phyloP scores from a whole-genome alignment of 2,797 vertebrate genomes.

The Tinamus major region DNA sequence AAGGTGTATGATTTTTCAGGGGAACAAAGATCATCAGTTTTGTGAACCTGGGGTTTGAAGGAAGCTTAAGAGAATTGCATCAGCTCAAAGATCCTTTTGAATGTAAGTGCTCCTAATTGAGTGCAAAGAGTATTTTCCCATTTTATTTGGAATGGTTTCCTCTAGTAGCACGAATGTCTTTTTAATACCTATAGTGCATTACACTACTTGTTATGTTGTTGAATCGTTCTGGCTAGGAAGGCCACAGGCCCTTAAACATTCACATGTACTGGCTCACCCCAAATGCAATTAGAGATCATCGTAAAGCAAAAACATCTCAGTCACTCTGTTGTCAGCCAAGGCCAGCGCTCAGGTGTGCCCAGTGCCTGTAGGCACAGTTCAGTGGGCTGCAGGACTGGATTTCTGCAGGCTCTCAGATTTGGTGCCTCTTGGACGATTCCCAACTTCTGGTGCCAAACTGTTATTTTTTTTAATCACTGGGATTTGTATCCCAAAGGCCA shows the following conservation, averaged over 20 bases:
- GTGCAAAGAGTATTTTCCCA: slow-evolving; percentile 50
- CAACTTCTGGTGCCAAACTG: slow-evolving; percentile 1
- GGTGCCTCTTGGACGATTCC: slow-evolving; percentile 32
- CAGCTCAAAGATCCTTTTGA: slow-evolving; percentile 68
- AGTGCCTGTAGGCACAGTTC: background rate
- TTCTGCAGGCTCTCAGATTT: background rate
- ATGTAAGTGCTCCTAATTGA: slow-evolving; percentile 66
- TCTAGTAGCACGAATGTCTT: slow-evolving; percentile 68
- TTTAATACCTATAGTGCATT: slow-evolving; percentile 74
- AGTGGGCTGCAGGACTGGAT: background rate
- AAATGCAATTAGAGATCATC: slow-evolving; percentile 10
- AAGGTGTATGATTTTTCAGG: slow-evolving; percentile 71
- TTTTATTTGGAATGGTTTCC: slow-evolving; percentile 55
- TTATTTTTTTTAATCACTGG: background rate
- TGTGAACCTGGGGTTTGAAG: slow-evolving; percentile 31
- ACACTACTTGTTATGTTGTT: slow-evolving; percentile 65
- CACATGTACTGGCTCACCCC: background rate
- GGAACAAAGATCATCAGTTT: slow-evolving; percentile 58
- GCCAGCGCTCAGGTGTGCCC: background rate
- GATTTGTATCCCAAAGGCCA: background rate
- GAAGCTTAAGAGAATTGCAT: slow-evolving; percentile 65
- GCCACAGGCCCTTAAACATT: background rate
- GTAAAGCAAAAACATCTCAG: background rate
- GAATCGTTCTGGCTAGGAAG: slow-evolving; percentile 46
- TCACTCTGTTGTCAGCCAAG: background rate